A percentile compares a stretch with the other conserved stretches of the same genome.
Conservation (phyloP, 2,888 invertebrate genomes). For the Drosophila emarginata region DNA sequence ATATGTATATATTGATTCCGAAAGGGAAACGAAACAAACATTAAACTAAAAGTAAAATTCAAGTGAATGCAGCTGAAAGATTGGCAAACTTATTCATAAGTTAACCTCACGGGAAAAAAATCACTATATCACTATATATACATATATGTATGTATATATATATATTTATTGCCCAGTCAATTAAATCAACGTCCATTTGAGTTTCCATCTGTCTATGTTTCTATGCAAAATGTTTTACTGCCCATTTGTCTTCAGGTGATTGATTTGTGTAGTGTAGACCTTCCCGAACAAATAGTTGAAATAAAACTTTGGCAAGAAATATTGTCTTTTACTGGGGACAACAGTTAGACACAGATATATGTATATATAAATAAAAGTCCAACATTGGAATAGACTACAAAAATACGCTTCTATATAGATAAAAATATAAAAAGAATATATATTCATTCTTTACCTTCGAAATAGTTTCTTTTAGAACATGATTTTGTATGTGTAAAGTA, state of each 20-base stretch:
- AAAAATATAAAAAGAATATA: no score
- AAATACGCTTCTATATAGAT: no score
- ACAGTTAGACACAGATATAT: not conserved
- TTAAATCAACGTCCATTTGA: not conserved
- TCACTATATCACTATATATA: no score
- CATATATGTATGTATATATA: not conserved
- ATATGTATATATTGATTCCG: constrained; percentile 6
- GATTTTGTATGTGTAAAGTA: no score
- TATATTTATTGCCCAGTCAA: not conserved
- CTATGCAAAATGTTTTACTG: not conserved
- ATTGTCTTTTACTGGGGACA: not conserved
- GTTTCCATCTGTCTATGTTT: not conserved
- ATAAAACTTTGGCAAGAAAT: not conserved
- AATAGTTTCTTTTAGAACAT: no score
- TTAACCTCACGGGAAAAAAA: no score
- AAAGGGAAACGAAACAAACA: constrained; percentile 2
- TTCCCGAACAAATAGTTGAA: not conserved
- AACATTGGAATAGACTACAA: no score
- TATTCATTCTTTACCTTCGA: no score
- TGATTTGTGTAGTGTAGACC: not conserved
- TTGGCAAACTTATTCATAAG: not conserved
- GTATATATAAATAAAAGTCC: not conserved
- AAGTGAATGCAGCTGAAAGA: not conserved
- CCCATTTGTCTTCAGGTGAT: not conserved
- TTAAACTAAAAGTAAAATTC: not conserved